A percentile compares a stretch with the other conserved stretches of the same genome.
Conservation (phyloP, 35 echinoderm and acorn worm genomes). For the Apostichopus californicus region DNA sequence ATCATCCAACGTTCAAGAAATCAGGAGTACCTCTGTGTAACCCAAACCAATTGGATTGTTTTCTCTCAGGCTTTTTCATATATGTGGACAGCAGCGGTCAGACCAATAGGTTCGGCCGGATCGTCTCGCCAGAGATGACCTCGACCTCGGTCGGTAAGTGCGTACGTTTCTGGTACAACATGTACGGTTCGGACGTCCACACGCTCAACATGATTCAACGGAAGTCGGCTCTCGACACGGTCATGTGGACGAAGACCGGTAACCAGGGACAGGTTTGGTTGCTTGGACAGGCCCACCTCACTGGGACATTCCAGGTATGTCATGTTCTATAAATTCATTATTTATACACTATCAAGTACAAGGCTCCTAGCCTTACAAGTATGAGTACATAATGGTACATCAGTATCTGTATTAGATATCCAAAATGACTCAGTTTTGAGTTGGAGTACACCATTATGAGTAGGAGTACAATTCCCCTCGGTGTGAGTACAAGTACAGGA, state of each 20-base stretch:
- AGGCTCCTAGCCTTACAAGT: no score
- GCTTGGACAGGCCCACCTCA: constrained; percentile 16
- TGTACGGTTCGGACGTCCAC: constrained; percentile 27
- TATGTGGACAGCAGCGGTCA: background rate
- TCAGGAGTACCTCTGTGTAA: background rate
- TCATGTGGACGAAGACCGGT: constrained; percentile 48
- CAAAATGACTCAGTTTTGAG: no score
- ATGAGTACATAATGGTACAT: no score
- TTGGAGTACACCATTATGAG: background rate
- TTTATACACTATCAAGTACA: no score
- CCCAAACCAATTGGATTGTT: background rate
- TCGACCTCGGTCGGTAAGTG: background rate
- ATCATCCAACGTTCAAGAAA: background rate
- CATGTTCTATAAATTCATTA: no score
- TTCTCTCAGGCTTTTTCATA: background rate
- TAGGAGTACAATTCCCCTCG: background rate
- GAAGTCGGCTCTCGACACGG: background rate
- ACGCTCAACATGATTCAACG: constrained; percentile 22
- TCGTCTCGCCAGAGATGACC: background rate
- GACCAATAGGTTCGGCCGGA: background rate
- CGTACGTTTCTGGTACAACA: constrained; percentile 31
- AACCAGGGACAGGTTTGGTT: constrained; percentile 40
- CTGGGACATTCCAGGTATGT: background rate
- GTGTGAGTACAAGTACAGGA: background rate
- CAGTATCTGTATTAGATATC: no score